A percentile compares a stretch with the other conserved stretches of the same genome.
These are phyloP conservation scores for Alligator sinensis DNA, from an alignment of 2,113 vertebrate species.

Conservation along the genomic window DNA sequence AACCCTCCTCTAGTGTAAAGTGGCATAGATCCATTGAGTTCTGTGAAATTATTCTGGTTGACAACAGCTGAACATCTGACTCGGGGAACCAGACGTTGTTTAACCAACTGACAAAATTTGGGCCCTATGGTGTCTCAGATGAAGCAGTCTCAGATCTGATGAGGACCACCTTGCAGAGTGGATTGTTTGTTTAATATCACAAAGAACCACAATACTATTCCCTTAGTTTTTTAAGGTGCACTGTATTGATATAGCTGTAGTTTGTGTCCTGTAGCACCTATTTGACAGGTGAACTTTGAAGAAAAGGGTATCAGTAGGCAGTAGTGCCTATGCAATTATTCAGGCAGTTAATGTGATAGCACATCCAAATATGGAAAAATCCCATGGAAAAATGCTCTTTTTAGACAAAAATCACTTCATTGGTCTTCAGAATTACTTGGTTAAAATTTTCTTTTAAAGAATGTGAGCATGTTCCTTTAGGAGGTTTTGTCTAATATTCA, in stretches of 20 bases:
- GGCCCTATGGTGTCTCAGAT: background rate
- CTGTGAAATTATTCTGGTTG: background rate
- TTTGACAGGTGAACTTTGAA: background rate
- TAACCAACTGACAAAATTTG: background rate
- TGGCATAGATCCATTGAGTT: background rate
- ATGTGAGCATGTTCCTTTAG: background rate
- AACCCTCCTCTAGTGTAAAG: background rate
- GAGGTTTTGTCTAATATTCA: background rate
- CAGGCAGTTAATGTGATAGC: background rate
- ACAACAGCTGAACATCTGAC: background rate
- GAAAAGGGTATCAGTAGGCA: background rate
- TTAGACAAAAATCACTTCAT: background rate
- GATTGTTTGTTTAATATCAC: background rate
- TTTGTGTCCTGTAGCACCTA: accelerated
- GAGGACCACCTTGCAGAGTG: background rate
- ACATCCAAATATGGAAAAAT: background rate
- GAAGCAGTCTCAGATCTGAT: background rate
- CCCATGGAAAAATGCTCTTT: background rate
- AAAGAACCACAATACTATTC: background rate
- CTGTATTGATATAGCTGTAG: background rate
- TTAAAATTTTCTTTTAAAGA: background rate
- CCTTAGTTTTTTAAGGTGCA: background rate
- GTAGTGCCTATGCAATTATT: background rate
- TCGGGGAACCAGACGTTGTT: accelerated
- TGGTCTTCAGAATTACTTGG: background rate